phyloP scores from a whole-genome alignment of 2,113 vertebrate species.

The Cyprinodon tularosa region DNA sequence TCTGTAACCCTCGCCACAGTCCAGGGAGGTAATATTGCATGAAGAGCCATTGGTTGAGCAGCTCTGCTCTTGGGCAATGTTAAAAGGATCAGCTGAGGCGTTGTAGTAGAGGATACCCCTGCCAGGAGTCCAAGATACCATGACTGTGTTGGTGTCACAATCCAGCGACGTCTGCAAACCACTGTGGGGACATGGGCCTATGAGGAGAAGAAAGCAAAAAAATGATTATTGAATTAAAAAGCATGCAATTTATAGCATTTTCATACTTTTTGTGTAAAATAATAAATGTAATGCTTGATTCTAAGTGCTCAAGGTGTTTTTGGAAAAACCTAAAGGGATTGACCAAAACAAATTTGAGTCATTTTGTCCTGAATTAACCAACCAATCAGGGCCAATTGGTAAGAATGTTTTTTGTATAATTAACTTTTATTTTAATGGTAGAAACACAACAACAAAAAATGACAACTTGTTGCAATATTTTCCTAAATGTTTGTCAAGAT shows the following conservation, averaged over 20 bases:
- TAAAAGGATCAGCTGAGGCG: constrained; percentile 38
- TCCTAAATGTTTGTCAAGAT: too few species aligned
- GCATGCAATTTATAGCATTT: background rate
- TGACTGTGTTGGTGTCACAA: constrained; percentile 67
- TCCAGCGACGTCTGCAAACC: constrained; percentile 44
- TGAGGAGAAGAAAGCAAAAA: background rate
- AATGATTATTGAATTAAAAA: background rate
- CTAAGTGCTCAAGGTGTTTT: background rate
- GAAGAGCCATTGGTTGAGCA: constrained; percentile 64
- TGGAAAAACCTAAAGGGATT: background rate
- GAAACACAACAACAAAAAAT: too few species aligned
- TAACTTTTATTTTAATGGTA: too few species aligned
- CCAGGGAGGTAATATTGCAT: constrained; percentile 72
- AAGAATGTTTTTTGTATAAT: too few species aligned
- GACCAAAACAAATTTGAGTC: background rate
- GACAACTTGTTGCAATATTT: too few species aligned
- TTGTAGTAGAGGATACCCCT: constrained; percentile 69
- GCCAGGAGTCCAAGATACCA: constrained; percentile 74
- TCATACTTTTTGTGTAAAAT: background rate
- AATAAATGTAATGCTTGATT: background rate
- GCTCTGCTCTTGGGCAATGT: background rate
- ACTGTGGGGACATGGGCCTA: constrained; percentile 76
- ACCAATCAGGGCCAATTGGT: too few species aligned
- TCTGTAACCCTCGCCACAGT: constrained; percentile 72
- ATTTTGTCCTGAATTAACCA: too few species aligned